These are phyloP conservation scores for Nematostella vectensis DNA, from an alignment of 92 coral and sea anemone genomes.

Conservation along the genomic window DNA sequence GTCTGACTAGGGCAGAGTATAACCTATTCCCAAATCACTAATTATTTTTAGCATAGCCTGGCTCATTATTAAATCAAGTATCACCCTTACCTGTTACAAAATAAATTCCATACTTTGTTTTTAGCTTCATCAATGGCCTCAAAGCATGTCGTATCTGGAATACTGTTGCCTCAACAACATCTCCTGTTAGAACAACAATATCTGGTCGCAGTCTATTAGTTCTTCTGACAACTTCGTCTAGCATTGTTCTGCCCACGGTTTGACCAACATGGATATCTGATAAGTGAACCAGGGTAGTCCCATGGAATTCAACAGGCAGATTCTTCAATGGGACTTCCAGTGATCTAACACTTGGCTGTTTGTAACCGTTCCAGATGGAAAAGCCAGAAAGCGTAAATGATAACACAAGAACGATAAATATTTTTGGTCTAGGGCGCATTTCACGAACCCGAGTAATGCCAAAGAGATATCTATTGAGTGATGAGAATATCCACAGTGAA, in stretches of 20 bases:
- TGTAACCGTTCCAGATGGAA: conserved; percentile 44
- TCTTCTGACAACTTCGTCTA: conserved; percentile 40
- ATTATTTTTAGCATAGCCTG: no score
- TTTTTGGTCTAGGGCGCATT: conserved; percentile 25
- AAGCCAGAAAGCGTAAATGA: conserved; percentile 21
- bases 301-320: conserved; percentile 51
- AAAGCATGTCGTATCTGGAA: conserved; percentile 73
- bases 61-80: no score
- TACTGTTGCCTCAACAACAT: conserved; percentile 65
- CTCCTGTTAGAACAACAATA: conserved; percentile 66
- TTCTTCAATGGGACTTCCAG: conserved; percentile 47
- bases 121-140: conserved; percentile 62
- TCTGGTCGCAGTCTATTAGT: conserved; percentile 64
- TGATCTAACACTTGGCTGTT: conserved; percentile 36
- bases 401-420: conserved; percentile 34
- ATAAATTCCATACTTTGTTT: conserved; percentile 67
- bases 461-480: conserved; percentile 12
- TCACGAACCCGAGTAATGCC: conserved; percentile 18
- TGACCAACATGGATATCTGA: conserved; percentile 78
- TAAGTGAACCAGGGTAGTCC: conserved; percentile 51
- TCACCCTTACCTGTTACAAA: conserved; percentile 76
- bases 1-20: no score
- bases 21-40: no score
- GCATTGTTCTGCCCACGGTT: conserved; percentile 61
- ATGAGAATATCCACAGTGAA: conserved; percentile 16